Percentiles rank a stretch among this genome's conserved stretches.
Conservation (phyloP, 2,113 vertebrate genomes). For the Heliornis fulica region DNA sequence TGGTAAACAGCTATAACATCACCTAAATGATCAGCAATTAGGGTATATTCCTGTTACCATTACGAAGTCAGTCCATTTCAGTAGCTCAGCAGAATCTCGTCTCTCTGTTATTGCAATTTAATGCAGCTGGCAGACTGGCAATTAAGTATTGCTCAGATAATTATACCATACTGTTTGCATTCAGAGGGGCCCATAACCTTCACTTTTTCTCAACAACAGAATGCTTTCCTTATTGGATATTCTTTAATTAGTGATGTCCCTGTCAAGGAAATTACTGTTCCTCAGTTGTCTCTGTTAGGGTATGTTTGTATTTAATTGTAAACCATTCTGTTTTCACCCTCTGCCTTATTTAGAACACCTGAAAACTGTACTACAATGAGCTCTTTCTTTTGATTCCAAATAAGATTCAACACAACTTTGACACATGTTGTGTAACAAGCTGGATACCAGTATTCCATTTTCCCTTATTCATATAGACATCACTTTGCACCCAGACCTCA, state of each 20-base stretch:
- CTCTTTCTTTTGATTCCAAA: not conserved
- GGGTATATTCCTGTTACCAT: not conserved
- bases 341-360: not conserved
- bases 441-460: not conserved
- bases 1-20: not conserved
- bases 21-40: not conserved
- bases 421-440: not conserved
- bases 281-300: not conserved
- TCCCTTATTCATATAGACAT: not conserved
- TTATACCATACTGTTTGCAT: not conserved
- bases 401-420: not conserved
- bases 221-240: not conserved
- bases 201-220: not conserved
- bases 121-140: not conserved
- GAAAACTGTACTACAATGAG: not conserved
- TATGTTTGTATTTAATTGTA: not conserved
- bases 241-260: not conserved
- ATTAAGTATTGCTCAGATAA: not conserved
- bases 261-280: not conserved
- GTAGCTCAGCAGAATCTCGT: not conserved
- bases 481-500: not conserved
- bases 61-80: not conserved
- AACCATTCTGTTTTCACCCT: not conserved
- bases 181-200: not conserved
- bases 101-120: not conserved